Evolutionary conservation across 2,113 vertebrate genomes (phyloP).

Genomic region (Pipra filicauda): DNA sequence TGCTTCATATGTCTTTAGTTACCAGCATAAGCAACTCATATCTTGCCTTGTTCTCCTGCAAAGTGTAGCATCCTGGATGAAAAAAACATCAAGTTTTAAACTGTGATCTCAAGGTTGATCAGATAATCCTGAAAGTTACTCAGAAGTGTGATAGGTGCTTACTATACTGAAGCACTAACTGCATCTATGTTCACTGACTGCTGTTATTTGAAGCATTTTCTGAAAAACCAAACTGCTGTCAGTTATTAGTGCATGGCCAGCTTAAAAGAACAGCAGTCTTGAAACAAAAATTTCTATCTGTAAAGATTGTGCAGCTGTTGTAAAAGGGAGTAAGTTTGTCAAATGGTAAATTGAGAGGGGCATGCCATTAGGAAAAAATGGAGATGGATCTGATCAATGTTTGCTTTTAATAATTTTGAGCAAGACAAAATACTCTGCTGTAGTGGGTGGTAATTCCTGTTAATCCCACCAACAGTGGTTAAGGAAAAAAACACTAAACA

Average conservation of each 20-base stretch:
- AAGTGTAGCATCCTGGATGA: neutral
- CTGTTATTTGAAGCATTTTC: neutral
- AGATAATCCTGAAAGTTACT: neutral
- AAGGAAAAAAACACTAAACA: neutral
- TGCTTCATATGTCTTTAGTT: neutral
- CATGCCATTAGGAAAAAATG: neutral
- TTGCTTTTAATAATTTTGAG: neutral
- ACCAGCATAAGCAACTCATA: neutral
- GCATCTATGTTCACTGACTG: neutral
- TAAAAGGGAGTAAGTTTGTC: neutral
- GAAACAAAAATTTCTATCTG: neutral
- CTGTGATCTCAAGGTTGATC: neutral
- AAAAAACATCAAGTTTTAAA: neutral
- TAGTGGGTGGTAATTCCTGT: neutral
- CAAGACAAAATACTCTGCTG: neutral
- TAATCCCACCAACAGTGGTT: neutral
- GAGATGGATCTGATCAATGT: neutral
- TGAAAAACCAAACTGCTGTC: neutral
- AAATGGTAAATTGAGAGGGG: neutral
- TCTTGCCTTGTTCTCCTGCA: neutral
- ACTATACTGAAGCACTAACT: neutral
- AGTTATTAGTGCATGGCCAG: neutral
- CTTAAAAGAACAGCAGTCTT: neutral
- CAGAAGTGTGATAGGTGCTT: neutral
- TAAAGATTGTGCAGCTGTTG: neutral